A percentile compares a stretch with the other conserved stretches of the same genome.
These are phyloP conservation scores for Pachyramphus minor DNA, from an alignment of 2,113 vertebrate genomes.

Conservation along the genomic window DNA sequence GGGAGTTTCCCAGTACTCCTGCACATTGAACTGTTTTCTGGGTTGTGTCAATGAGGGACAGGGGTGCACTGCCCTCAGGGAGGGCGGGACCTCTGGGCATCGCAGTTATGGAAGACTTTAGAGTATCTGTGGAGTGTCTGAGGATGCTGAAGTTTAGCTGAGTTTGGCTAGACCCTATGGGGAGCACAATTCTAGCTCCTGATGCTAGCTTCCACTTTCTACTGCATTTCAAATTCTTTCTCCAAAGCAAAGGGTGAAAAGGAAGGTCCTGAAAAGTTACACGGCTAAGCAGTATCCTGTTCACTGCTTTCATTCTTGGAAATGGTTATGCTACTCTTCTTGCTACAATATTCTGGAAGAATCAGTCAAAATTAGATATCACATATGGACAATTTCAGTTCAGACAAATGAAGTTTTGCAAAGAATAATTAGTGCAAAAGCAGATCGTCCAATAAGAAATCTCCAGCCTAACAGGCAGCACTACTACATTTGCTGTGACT, in stretches of 20 bases:
- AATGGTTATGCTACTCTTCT: background rate
- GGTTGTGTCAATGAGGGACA: background rate
- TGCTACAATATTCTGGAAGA: background rate
- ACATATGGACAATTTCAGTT: background rate
- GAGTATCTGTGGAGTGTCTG: background rate
- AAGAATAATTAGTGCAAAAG: background rate
- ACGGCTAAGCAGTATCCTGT: background rate
- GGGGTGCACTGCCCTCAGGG: background rate
- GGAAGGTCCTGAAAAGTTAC: background rate
- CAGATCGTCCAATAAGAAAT: background rate
- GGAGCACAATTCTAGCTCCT: background rate
- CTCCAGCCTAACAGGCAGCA: background rate
- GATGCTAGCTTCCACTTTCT: background rate
- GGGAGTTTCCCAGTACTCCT: background rate
- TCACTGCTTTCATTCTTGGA: background rate
- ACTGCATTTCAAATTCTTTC: background rate
- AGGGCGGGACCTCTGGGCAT: background rate
- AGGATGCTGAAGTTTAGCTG: background rate
- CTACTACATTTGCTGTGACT: background rate
- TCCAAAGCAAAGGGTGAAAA: background rate
- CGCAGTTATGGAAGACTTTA: background rate
- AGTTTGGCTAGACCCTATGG: background rate
- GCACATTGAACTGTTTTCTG: background rate
- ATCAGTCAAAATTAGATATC: background rate
- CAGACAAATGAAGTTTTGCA: background rate